Evolutionary conservation across 2,113 vertebrate genomes (phyloP), one percentile per base, ranked within the genome.

Genomic region (Mionectes macconnelli): DNA sequence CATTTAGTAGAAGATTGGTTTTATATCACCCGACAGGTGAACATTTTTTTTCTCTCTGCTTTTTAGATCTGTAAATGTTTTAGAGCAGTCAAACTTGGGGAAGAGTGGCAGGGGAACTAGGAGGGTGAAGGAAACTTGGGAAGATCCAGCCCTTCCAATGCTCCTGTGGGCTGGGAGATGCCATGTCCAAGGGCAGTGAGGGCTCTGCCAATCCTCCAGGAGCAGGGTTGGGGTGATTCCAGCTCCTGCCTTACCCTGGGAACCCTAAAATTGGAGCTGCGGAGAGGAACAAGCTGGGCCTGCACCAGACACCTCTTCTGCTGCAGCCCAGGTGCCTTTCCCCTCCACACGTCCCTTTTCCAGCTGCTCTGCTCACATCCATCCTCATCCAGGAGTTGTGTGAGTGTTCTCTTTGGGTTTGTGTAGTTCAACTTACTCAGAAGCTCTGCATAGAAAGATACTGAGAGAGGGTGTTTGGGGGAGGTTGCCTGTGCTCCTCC

Each of bases 1-100:
- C 95, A 94, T 97, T 97, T 98, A 97, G 95, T 87, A 98, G 97
- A 97, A 98, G 96, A 98, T 98, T 98, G 98, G 97, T 96, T 98
- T 98, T 98, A 97, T 97, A 97, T 97, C 95, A 98, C 97, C 95
- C 82, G 96, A 96, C 96, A 97, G 96, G 96, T 98, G 98, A 96
- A 95, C 96, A 89, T 96, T 97, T 97, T 97, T 95, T 87, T 83
- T 24, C 90, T 45, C 53, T 31, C 94, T 55, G 73, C 84, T 90
- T 96, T 96, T 97, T 79, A 97, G 96, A 93, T 97, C 96, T 95
- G 93, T 81, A 86, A 75, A 92, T 96, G 97, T 93, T 97, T 96
- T 81, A 97, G 90, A 96, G 83, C 92, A 96, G 83, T 93, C 90
- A 63, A 81, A 94, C 82, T 90, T 80, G 52, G 83, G 20, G 62